Percentiles rank a stretch among this genome's conserved stretches.
These are phyloP conservation scores for Ammodytes dubius DNA, from an alignment of 2,113 vertebrate genomes.

Conservation along the genomic window DNA sequence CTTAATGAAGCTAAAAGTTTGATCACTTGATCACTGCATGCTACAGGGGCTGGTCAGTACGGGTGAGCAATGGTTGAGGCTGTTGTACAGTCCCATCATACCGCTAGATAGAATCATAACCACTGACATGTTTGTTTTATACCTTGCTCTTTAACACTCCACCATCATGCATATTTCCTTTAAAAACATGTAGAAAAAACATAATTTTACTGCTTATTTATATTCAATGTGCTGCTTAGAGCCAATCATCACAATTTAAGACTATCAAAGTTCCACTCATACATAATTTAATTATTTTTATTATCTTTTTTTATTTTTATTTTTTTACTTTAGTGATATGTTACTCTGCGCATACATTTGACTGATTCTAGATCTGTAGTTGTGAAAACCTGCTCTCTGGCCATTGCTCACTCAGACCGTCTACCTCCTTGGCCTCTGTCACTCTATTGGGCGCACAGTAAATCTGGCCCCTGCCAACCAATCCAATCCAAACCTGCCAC, in stretches of 20 bases:
- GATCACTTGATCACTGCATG: conserved; percentile 84
- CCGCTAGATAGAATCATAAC: conserved; percentile 47
- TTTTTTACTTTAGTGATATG: conserved; percentile 43
- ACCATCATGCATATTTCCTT: conserved; percentile 54
- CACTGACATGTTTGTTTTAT: conserved; percentile 38
- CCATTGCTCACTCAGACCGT: conserved; percentile 86
- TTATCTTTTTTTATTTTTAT: conserved; percentile 32
- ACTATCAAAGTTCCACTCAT: conserved; percentile 58
- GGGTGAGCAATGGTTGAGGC: conserved; percentile 95
- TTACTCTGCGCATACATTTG: conserved; percentile 45
- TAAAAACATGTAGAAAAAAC: conserved; percentile 41
- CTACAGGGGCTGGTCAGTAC: conserved; percentile 88
- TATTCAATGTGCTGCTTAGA: conserved; percentile 35
- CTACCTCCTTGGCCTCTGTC: conserved; percentile 83
- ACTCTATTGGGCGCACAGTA: conserved; percentile 75
- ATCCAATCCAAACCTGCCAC: conserved; percentile 77
- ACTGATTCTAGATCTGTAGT: conserved; percentile 54
- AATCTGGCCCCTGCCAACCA: conserved; percentile 76
- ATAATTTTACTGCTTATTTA: conserved; percentile 45
- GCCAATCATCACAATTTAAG: conserved; percentile 29
- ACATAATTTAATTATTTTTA: conserved; percentile 35
- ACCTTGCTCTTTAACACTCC: conserved; percentile 44
- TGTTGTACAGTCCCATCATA: conserved; percentile 43
- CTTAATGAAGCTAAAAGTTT: conserved; percentile 89
- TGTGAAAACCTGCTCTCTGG: conserved; percentile 58